Percentiles rank a stretch among this genome's conserved stretches.
Conservation (phyloP, 2,113 vertebrate species). For the Pardalotus punctatus region DNA sequence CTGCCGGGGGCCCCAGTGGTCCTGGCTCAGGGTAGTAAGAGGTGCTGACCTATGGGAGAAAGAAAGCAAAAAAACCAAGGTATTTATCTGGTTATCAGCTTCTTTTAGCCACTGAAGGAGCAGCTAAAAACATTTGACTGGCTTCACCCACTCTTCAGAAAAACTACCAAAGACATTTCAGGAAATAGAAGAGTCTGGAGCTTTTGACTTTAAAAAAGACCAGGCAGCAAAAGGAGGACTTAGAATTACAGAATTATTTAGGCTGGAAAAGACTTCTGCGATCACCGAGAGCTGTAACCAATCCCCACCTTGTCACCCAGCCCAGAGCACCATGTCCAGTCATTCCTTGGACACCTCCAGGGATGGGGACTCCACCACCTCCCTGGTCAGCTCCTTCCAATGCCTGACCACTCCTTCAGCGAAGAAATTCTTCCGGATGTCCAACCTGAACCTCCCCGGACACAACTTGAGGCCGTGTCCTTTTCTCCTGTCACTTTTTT, state of each 20-base stretch:
- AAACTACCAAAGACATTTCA: neutral
- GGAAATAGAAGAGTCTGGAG: neutral
- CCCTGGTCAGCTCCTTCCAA: neutral
- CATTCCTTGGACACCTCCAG: neutral
- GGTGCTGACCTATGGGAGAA: constrained; percentile 59
- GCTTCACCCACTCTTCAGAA: neutral
- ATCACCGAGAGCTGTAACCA: rapidly evolving
- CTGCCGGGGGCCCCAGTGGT: constrained; percentile 44
- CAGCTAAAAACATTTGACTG: neutral
- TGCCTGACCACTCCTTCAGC: neutral
- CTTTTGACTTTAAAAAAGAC: neutral
- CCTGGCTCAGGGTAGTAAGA: constrained; percentile 46
- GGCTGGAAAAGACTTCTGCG: neutral
- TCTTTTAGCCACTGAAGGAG: neutral
- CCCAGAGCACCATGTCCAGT: neutral
- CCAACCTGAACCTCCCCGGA: neutral
- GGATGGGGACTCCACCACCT: neutral
- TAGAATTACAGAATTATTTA: neutral
- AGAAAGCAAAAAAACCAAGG: neutral
- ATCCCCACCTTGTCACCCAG: neutral
- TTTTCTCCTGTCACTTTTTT: neutral
- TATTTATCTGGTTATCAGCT: neutral
- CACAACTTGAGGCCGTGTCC: neutral
- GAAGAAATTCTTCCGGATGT: neutral
- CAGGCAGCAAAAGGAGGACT: neutral